Evolutionary conservation across 1,140 invertebrate genomes (phyloP).

Genomic region (Drosophila lini): DNA sequence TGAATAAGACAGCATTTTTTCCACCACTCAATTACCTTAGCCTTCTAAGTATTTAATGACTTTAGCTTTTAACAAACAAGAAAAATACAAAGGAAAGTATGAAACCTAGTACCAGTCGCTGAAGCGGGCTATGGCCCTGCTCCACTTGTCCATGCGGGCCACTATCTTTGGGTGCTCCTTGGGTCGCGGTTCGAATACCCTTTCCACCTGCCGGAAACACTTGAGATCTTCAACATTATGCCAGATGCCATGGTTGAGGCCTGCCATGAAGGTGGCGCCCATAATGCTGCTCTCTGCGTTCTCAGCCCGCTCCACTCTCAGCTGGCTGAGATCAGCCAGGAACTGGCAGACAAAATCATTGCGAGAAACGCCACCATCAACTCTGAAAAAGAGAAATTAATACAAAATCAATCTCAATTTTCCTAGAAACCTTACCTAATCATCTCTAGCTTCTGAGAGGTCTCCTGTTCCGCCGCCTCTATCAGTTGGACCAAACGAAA

Average conservation of each 20-base stretch:
- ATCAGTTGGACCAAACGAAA: constrained; percentile 93
- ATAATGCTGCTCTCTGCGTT: constrained; percentile 90
- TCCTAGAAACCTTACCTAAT: constrained; percentile 86
- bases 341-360: constrained; percentile 96
- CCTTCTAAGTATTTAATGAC: constrained; percentile 56
- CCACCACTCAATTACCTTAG: constrained; percentile 18
- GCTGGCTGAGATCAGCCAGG: constrained; percentile 91
- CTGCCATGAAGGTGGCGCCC: constrained; percentile 92
- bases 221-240: constrained; percentile 88
- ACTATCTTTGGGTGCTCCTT: constrained; percentile 84
- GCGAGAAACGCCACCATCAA: constrained; percentile 96
- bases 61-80: constrained; percentile 30
- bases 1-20: constrained; percentile 37
- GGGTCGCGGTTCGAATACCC: constrained; percentile 87
- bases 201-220: constrained; percentile 86
- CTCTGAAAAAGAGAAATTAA: constrained; percentile 86
- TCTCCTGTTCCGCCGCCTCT: constrained; percentile 88
- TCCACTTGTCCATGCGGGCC: constrained; percentile 87
- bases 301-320: constrained; percentile 89
- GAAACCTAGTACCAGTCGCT: constrained; percentile 87
- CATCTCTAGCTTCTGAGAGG: constrained; percentile 86
- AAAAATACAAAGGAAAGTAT: constrained; percentile 10
- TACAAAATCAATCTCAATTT: background rate
- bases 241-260: constrained; percentile 92
- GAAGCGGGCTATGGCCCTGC: constrained; percentile 88